Evolutionary conservation across 2,888 invertebrate genomes (phyloP).

Genomic region (Erebia palarica): DNA sequence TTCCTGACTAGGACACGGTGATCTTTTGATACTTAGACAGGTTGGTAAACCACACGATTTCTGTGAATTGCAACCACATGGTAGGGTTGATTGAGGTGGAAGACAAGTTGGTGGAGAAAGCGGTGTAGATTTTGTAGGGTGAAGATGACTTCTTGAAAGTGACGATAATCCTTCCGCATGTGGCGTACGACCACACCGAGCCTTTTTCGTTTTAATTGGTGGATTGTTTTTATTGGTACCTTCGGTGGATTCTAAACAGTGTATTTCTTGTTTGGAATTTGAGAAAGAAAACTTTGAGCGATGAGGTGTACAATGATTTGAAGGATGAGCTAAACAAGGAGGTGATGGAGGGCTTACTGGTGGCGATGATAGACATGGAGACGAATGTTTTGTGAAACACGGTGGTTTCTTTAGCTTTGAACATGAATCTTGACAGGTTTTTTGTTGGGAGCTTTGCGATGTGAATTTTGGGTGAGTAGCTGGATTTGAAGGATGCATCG

Average conservation of each 20-base stretch:
- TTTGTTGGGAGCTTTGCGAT: neutral
- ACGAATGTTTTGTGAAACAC: neutral
- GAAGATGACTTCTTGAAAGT: neutral
- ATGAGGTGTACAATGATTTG: neutral
- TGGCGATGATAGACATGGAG: too few species aligned
- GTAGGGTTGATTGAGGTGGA: conserved; percentile 1
- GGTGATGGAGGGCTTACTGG: neutral
- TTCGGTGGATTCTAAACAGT: neutral
- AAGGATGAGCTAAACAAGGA: neutral
- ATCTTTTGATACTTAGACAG: conserved; percentile 23
- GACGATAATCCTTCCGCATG: neutral
- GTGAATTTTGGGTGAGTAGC: neutral
- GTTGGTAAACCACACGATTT: conserved; percentile 20
- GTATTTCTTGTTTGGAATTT: neutral
- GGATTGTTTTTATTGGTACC: neutral
- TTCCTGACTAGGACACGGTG: conserved; percentile 23
- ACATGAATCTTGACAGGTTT: neutral
- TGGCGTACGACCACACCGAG: neutral
- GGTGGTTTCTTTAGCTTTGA: neutral
- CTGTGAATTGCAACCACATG: conserved; percentile 12
- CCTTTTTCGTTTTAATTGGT: neutral
- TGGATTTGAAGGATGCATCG: neutral
- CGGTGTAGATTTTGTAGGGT: conserved; percentile 14
- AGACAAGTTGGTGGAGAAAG: neutral
- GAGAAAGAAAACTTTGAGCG: neutral